Conservation (phyloP, 2,888 invertebrate species). For the Pegoplata infirma region DNA sequence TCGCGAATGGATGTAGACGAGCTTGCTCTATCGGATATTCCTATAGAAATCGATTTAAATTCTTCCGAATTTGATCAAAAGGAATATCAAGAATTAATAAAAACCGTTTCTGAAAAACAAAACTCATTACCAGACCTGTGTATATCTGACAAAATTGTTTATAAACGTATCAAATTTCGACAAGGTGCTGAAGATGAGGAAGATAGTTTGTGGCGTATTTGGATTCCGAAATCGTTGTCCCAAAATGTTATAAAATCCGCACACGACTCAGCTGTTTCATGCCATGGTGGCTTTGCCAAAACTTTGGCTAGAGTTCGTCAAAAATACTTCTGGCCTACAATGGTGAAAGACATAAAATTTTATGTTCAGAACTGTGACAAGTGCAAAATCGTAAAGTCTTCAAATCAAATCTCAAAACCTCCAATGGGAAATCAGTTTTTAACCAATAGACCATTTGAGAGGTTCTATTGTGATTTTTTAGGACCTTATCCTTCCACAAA, state of each 20-base stretch:
- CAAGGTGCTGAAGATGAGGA: slow-evolving; percentile 8
- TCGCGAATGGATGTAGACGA: slow-evolving; percentile 2
- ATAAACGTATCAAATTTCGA: slow-evolving; percentile 10
- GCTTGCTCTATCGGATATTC: too few relatives aligned
- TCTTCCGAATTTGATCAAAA: neutral
- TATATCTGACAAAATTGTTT: neutral
- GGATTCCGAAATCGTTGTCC: slow-evolving; percentile 8
- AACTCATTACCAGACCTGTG: neutral
- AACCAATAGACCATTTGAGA: too few relatives aligned
- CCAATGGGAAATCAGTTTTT: neutral
- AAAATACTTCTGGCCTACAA: slow-evolving; percentile 24
- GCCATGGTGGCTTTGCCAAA: slow-evolving; percentile 26
- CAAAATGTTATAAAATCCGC: neutral
- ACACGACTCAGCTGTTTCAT: neutral
- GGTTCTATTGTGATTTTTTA: too few relatives aligned
- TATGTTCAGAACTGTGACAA: neutral
- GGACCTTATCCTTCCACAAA: too few relatives aligned
- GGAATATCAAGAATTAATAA: neutral
- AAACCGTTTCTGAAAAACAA: neutral
- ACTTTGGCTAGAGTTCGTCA: slow-evolving; percentile 8
- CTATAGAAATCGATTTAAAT: neutral
- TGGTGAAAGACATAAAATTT: slow-evolving; percentile 1
- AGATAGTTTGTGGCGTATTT: slow-evolving; percentile 11
- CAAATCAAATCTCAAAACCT: slow-evolving; percentile 20
- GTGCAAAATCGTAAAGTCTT: slow-evolving; percentile 16